Percentiles rank a stretch among this genome's conserved stretches.
Evolutionary conservation across 2,888 invertebrate genomes (phyloP).

Genomic region (Hypselothyrea guttata): DNA sequence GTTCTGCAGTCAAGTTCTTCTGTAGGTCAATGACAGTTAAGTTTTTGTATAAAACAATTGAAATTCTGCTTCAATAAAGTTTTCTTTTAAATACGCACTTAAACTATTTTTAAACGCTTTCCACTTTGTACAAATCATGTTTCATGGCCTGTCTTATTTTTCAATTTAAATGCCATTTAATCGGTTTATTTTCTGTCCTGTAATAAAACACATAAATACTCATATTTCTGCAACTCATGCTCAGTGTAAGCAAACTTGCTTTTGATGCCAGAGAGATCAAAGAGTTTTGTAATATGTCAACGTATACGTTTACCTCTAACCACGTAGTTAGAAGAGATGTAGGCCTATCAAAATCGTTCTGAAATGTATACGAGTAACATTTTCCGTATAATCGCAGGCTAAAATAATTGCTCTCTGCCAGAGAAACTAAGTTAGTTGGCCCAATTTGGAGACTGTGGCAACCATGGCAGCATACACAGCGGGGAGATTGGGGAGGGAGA

Average conservation of each 20-base stretch:
- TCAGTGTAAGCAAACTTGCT: conserved; percentile 2
- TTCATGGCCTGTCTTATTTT: too few relatives aligned
- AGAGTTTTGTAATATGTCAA: conserved; percentile 13
- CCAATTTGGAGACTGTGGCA: conserved; percentile 27
- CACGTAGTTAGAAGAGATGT: conserved; percentile 9
- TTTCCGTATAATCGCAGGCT: conserved; percentile 17
- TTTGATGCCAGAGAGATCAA: conserved; percentile 25
- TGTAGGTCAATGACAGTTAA: too few relatives aligned
- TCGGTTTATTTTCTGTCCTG: conserved; percentile 26
- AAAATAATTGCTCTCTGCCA: conserved; percentile 33
- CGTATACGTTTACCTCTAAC: conserved; percentile 3
- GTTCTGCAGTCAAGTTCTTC: too few relatives aligned
- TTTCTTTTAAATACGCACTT: too few relatives aligned
- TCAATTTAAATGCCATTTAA: conserved; percentile 10
- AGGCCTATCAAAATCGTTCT: conserved; percentile 9
- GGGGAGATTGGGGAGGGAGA: too few relatives aligned
- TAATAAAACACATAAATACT: background rate
- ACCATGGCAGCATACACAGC: conserved; percentile 15
- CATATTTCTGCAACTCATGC: background rate
- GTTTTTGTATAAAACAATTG: too few relatives aligned
- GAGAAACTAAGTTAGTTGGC: conserved; percentile 22
- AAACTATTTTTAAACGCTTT: too few relatives aligned
- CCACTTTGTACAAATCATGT: too few relatives aligned
- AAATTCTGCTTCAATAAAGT: too few relatives aligned
- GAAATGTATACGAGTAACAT: conserved; percentile 8